Evolutionary conservation across 2,888 invertebrate species (phyloP).

Genomic region (Noctua janthina): DNA sequence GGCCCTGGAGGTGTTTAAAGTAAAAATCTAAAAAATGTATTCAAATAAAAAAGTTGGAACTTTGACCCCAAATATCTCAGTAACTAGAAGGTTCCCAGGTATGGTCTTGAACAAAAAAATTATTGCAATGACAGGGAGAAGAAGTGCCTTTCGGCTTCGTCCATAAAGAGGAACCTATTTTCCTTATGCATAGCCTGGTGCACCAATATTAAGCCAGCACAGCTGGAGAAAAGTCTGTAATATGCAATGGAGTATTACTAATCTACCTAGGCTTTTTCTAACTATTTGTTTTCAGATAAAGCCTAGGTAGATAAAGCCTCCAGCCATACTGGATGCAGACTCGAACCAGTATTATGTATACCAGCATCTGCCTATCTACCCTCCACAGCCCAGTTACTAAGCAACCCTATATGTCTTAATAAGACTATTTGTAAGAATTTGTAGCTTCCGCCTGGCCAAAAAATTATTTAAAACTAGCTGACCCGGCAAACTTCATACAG

Average conservation of each 20-base stretch:
- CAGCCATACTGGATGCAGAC: background rate
- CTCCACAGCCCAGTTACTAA: background rate
- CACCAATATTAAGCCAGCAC: background rate
- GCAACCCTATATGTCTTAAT: background rate
- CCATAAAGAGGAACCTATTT: background rate
- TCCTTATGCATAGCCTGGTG: background rate
- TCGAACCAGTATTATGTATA: background rate
- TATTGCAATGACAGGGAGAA: too few relatives aligned
- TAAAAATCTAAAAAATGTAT: too few relatives aligned
- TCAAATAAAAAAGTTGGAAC: too few relatives aligned
- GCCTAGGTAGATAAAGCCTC: background rate
- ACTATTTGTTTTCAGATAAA: too few relatives aligned
- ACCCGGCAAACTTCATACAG: too few relatives aligned
- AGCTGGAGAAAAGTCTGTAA: background rate
- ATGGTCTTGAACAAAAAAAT: too few relatives aligned
- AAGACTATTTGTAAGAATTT: background rate
- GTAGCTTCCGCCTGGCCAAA: background rate
- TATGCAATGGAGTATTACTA: background rate
- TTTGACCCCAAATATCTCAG: too few relatives aligned
- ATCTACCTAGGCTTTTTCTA: too few relatives aligned
- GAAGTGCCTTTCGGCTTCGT: too few relatives aligned
- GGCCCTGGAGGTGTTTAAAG: too few relatives aligned
- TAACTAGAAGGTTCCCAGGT: too few relatives aligned
- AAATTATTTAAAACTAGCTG: background rate
- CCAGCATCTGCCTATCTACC: too few relatives aligned